Conservation (phyloP, 2,888 invertebrate species). For the Monochamus alternatus region DNA sequence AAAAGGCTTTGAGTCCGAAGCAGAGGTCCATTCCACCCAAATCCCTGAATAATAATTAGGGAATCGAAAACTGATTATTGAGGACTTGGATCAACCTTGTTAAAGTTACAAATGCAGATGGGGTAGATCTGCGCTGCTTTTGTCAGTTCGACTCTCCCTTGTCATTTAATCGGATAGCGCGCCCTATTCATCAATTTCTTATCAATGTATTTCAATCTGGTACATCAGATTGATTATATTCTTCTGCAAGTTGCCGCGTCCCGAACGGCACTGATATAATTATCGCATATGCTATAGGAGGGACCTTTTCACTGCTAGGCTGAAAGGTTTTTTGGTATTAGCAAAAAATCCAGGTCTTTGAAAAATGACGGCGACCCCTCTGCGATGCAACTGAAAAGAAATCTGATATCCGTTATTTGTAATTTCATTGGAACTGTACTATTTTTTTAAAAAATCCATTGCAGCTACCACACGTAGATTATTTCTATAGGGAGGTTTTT, state of each 20-base stretch:
- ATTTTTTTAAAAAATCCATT: no score
- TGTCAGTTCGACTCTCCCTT: slow-evolving; percentile 62
- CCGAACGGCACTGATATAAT: slow-evolving; percentile 39
- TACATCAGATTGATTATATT: slow-evolving; percentile 43
- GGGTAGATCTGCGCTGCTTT: slow-evolving; percentile 59
- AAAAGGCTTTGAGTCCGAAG: slow-evolving; percentile 17
- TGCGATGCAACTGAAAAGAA: background rate
- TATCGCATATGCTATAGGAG: slow-evolving; percentile 33
- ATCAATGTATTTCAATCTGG: slow-evolving; percentile 55
- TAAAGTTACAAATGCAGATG: slow-evolving; percentile 63
- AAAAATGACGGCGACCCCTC: background rate
- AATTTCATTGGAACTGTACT: background rate
- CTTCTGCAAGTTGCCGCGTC: slow-evolving; percentile 34
- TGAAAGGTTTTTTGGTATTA: slow-evolving; percentile 5
- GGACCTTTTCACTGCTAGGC: slow-evolving; percentile 16
- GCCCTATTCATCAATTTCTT: slow-evolving; percentile 62
- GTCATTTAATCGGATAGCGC: slow-evolving; percentile 62
- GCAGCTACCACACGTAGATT: no score
- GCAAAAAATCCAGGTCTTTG: slow-evolving; percentile 15
- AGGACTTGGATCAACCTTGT: slow-evolving; percentile 57
- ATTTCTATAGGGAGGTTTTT: no score
- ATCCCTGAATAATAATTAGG: slow-evolving; percentile 61
- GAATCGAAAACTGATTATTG: slow-evolving; percentile 64
- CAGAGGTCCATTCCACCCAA: slow-evolving; percentile 41
- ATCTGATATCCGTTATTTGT: background rate